Conservation (phyloP, 1,140 invertebrate genomes). For the Neodiprion fabricii region DNA sequence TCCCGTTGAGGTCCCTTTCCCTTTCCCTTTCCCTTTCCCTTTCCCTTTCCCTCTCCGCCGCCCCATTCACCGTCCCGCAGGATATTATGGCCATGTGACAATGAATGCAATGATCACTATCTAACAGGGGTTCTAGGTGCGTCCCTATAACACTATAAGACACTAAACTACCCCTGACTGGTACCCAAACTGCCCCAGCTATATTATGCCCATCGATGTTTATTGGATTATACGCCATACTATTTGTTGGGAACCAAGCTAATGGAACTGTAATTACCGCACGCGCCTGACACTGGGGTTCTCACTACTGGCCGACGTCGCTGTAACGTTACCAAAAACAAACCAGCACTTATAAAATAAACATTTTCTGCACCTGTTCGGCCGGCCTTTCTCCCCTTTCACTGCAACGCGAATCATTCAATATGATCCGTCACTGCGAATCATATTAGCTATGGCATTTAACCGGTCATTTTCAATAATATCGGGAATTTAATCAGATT, state of each 20-base stretch:
- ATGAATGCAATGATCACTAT: constrained; percentile 54
- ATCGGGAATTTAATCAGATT: too few species aligned
- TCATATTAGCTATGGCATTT: too few species aligned
- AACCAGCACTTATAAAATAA: too few species aligned
- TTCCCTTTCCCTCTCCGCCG: constrained; percentile 21
- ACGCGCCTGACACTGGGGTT: not conserved
- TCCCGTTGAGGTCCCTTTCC: constrained; percentile 30
- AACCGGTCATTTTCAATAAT: too few species aligned
- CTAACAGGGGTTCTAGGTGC: constrained; percentile 32
- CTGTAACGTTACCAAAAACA: too few species aligned
- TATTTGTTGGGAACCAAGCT: constrained; percentile 56
- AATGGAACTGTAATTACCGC: constrained; percentile 59
- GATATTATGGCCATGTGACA: constrained; percentile 51
- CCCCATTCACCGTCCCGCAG: constrained; percentile 22
- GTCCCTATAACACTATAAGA: constrained; percentile 29
- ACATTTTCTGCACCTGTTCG: too few species aligned
- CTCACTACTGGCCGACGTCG: too few species aligned
- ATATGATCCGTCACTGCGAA: too few species aligned
- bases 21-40: constrained; percentile 34
- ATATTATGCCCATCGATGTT: constrained; percentile 51
- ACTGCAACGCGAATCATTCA: too few species aligned
- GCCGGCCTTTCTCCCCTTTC: too few species aligned
- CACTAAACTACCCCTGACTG: constrained; percentile 54
- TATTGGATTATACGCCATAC: constrained; percentile 54
- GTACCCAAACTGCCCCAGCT: constrained; percentile 52